phyloP scores from a whole-genome alignment of 2,113 vertebrate genomes.

The Rana temporaria region DNA sequence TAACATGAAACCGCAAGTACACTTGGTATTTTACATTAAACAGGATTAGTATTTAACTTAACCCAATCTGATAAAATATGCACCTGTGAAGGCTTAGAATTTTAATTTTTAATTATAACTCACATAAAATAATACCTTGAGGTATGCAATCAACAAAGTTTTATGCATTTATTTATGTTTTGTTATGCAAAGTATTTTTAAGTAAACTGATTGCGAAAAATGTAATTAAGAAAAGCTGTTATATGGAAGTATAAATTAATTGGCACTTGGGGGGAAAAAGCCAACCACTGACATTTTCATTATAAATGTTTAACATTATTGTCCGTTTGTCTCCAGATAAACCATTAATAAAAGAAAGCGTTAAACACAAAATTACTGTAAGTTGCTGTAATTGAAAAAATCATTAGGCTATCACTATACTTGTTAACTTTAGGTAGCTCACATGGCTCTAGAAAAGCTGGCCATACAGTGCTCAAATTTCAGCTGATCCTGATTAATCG shows the following conservation, averaged over 20 bases:
- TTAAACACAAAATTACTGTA: too few species aligned
- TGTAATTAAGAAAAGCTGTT: background rate
- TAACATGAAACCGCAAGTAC: background rate
- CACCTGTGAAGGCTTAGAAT: conserved; percentile 4
- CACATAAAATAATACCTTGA: conserved; percentile 35
- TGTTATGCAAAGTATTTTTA: background rate
- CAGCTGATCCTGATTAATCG: too few species aligned
- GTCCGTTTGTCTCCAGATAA: too few species aligned
- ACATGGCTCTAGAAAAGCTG: too few species aligned
- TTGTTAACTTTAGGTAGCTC: too few species aligned
- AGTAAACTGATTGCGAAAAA: background rate
- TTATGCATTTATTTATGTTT: background rate
- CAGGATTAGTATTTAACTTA: background rate
- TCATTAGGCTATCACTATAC: too few species aligned
- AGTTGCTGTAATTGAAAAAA: too few species aligned
- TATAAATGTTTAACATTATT: background rate
- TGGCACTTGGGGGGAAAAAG: background rate
- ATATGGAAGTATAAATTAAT: background rate
- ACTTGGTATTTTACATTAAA: background rate
- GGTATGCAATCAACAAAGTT: conserved; percentile 43
- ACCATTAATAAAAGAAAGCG: too few species aligned
- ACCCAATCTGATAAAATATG: background rate
- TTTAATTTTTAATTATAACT: conserved; percentile 48
- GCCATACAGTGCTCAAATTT: too few species aligned
- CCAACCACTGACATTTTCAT: background rate